Conservation (phyloP, 2,888 invertebrate species). For the Orthosia incerta region DNA sequence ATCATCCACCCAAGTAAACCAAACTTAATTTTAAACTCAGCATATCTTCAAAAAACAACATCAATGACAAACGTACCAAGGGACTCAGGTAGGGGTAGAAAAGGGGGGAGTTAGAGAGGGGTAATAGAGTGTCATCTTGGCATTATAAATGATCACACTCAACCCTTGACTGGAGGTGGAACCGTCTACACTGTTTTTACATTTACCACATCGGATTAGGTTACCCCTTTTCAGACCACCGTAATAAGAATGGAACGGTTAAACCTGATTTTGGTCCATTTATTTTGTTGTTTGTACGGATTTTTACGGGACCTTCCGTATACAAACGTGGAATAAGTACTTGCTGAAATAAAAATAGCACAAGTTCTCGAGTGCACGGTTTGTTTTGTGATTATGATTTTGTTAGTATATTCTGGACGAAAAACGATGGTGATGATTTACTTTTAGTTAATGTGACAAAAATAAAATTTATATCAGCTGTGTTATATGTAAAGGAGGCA, state of each 20-base stretch:
- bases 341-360: slow-evolving; percentile 3
- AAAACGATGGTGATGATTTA: background rate
- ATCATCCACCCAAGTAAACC: background rate
- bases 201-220: slow-evolving; percentile 80
- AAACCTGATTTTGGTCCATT: slow-evolving; percentile 63
- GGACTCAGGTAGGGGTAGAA: slow-evolving; percentile 15
- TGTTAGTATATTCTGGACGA: background rate
- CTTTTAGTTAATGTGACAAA: background rate
- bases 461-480: background rate
- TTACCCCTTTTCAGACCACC: slow-evolving; percentile 71
- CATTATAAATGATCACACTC: slow-evolving; percentile 87
- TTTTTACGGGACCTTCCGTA: slow-evolving; percentile 16
- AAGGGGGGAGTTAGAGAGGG: slow-evolving; percentile 72
- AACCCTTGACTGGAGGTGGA: slow-evolving; percentile 70
- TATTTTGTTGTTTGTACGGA: slow-evolving; percentile 50
- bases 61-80: slow-evolving; percentile 35
- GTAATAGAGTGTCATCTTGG: slow-evolving; percentile 90
- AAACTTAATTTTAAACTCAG: slow-evolving; percentile 51
- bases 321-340: slow-evolving; percentile 3
- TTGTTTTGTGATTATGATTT: slow-evolving; percentile 3
- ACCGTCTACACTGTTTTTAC: slow-evolving; percentile 83
- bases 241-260: slow-evolving; percentile 66
- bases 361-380: background rate
- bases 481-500: background rate
- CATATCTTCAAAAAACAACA: slow-evolving; percentile 46